Percentiles rank a stretch among this genome's conserved stretches.
Evolutionary conservation across 2,113 vertebrate species (phyloP).

Genomic region (Zapus hudsonius): DNA sequence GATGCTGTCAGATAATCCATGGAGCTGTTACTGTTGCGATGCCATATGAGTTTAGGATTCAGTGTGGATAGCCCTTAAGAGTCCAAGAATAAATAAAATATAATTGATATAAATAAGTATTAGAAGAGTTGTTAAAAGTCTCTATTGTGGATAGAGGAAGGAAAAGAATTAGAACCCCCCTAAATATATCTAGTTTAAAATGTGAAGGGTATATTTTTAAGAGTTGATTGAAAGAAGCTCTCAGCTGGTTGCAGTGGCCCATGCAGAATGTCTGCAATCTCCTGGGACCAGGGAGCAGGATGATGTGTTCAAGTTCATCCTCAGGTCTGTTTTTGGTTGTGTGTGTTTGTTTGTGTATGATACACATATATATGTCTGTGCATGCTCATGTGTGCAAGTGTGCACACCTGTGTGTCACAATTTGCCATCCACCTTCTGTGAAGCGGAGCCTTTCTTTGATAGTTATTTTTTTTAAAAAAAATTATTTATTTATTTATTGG

Average conservation of each 20-base stretch:
- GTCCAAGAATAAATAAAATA: background rate
- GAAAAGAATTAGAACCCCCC: background rate
- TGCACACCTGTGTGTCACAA: too few relatives aligned
- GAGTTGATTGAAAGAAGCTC: background rate
- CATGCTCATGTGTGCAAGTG: too few relatives aligned
- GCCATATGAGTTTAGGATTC: background rate
- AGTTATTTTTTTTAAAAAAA: too few relatives aligned
- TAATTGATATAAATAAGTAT: background rate
- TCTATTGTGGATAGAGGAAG: background rate
- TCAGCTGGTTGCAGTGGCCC: background rate
- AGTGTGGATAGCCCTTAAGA: background rate
- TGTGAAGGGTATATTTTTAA: background rate
- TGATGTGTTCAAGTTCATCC: background rate
- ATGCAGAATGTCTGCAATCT: too few relatives aligned
- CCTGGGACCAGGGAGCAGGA: background rate
- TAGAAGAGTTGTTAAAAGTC: background rate
- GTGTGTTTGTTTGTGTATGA: too few relatives aligned
- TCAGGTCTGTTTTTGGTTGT: too few relatives aligned
- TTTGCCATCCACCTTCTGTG: too few relatives aligned
- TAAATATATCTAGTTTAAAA: background rate
- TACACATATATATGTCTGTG: too few relatives aligned
- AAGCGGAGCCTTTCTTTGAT: too few relatives aligned
- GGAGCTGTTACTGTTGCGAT: background rate
- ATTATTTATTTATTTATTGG: too few relatives aligned
- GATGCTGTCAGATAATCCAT: background rate